These are phyloP conservation scores for Encarsia formosa DNA, from an alignment of 2,888 invertebrate genomes.

Conservation along the genomic window DNA sequence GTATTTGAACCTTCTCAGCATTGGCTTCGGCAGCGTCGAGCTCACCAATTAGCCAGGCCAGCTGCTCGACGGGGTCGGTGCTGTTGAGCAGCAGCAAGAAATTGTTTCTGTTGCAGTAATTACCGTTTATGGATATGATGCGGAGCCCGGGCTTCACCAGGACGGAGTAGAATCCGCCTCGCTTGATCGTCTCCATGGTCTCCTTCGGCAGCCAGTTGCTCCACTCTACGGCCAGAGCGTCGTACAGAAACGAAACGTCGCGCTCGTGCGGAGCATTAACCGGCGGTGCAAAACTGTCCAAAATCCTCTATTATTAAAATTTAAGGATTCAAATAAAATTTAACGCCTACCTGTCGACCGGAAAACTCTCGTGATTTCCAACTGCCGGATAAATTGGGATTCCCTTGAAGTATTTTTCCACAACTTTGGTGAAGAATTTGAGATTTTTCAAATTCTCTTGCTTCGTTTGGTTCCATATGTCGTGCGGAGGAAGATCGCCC, in stretches of 20 bases:
- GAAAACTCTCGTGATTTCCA: conserved; percentile 26
- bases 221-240: conserved; percentile 86
- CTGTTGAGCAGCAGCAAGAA: conserved; percentile 94
- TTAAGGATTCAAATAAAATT: not conserved
- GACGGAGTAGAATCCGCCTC: conserved; percentile 89
- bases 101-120: conserved; percentile 93
- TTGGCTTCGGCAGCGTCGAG: conserved; percentile 89
- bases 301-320: not conserved
- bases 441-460: conserved; percentile 16
- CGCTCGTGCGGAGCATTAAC: conserved; percentile 78
- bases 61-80: conserved; percentile 91
- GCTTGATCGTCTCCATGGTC: conserved; percentile 78
- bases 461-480: conserved; percentile 25
- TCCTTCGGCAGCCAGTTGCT: conserved; percentile 85
- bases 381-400: conserved; percentile 22
- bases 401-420: conserved; percentile 16
- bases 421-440: not conserved
- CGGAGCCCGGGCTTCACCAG: conserved; percentile 87
- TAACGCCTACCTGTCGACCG: conserved; percentile 20
- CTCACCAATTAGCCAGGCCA: conserved; percentile 93
- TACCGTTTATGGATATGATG: conserved; percentile 90
- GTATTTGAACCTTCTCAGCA: conserved; percentile 91
- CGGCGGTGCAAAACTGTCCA: conserved; percentile 76
- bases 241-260: conserved; percentile 88
- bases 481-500: conserved; percentile 26